phyloP scores from a whole-genome alignment of 2,113 vertebrate genomes.

The Spizaetus ornatus region DNA sequence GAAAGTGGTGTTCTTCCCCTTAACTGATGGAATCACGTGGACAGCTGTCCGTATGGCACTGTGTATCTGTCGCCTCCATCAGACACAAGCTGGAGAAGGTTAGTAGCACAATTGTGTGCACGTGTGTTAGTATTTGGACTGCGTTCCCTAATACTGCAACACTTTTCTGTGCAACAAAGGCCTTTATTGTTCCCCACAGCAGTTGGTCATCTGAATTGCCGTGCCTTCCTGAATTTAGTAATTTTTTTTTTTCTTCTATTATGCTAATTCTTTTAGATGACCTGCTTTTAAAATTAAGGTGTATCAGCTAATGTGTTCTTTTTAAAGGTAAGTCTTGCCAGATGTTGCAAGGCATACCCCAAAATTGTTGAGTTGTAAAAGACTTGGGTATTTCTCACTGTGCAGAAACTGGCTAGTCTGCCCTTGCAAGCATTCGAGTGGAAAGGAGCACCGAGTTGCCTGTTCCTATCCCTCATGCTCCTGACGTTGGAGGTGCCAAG shows the following conservation, averaged over 20 bases:
- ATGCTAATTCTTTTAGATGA: not conserved
- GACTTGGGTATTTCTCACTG: not conserved
- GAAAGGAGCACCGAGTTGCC: not conserved
- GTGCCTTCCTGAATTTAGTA: not conserved
- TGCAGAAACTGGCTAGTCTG: not conserved
- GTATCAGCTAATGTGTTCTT: not conserved
- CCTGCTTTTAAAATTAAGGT: not conserved
- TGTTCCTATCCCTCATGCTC: not conserved
- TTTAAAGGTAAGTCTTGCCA: not conserved
- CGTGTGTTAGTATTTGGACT: not conserved
- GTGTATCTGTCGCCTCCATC: slow-evolving; percentile 96
- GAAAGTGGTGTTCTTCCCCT: slow-evolving; percentile 59
- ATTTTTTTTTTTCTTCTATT: rapidly evolving
- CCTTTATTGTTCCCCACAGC: not conserved
- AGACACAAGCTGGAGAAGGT: slow-evolving; percentile 98
- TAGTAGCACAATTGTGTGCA: not conserved
- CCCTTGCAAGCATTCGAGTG: rapidly evolving
- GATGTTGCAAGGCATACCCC: not conserved
- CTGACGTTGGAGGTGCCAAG: not conserved
- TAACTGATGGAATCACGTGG: slow-evolving; percentile 83
- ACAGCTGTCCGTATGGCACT: slow-evolving; percentile 96
- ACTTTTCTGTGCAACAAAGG: not conserved
- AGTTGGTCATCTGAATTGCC: not conserved
- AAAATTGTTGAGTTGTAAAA: not conserved
- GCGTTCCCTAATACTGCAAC: rapidly evolving